Percentiles rank a stretch among this genome's conserved stretches.
Evolutionary conservation across 1,140 invertebrate genomes (phyloP).

Genomic region (Drosophila kepulauana): DNA sequence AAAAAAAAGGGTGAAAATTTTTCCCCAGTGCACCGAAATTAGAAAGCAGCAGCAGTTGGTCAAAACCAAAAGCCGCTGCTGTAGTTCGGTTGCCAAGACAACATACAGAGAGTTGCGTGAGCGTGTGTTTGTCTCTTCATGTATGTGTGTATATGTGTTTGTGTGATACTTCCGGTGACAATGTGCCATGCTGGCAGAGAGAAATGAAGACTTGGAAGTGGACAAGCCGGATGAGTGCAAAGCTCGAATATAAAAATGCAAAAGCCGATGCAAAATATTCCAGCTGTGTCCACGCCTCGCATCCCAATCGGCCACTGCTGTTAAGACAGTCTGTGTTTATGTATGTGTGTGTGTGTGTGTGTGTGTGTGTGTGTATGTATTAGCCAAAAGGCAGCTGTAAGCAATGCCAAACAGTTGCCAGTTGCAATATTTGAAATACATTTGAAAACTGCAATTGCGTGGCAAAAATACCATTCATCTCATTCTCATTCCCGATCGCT

Average conservation of each 20-base stretch:
- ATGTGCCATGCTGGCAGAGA: constrained; percentile 70
- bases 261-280: constrained; percentile 60
- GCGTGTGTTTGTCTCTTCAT: not conserved
- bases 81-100: constrained; percentile 70
- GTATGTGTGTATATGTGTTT: constrained; percentile 43
- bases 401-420: constrained; percentile 66
- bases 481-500: constrained; percentile 41
- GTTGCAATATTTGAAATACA: constrained; percentile 69
- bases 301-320: constrained; percentile 7
- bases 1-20: too few species aligned
- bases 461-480: constrained; percentile 54
- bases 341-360: constrained; percentile 41
- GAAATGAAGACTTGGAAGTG: constrained; percentile 68
- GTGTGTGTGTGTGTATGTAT: constrained; percentile 32
- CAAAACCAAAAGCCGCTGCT: constrained; percentile 50
- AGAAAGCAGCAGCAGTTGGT: constrained; percentile 49
- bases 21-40: not conserved
- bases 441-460: constrained; percentile 71
- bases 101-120: constrained; percentile 28
- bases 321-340: constrained; percentile 1
- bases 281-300: not conserved
- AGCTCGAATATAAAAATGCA: constrained; percentile 41
- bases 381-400: constrained; percentile 18
- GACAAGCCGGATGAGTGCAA: constrained; percentile 68
- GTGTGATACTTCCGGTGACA: constrained; percentile 77